Evolutionary conservation across 2,888 invertebrate genomes (phyloP).

Genomic region (Gandaritis pyraliata): DNA sequence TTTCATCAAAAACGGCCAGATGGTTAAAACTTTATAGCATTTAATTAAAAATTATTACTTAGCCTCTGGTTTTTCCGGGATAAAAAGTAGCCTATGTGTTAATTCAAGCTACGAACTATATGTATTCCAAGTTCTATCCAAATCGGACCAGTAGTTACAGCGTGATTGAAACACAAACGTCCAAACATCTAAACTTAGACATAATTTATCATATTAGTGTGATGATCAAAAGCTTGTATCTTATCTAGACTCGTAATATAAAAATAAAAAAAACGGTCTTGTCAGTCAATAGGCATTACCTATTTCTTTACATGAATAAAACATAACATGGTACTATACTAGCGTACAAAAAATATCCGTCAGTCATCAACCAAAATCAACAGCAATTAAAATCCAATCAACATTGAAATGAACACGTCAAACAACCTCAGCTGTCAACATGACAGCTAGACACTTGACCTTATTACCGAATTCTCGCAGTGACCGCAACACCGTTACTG

Average conservation of each 20-base stretch:
- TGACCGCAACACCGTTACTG: slow-evolving; percentile 50
- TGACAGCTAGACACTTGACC: slow-evolving; percentile 40
- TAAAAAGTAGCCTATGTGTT: no score
- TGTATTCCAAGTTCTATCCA: no score
- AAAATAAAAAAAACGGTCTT: no score
- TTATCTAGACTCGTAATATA: no score
- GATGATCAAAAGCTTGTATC: no score
- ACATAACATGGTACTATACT: not conserved
- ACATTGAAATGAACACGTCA: slow-evolving; percentile 18
- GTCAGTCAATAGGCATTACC: no score
- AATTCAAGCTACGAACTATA: no score
- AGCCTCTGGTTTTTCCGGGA: no score
- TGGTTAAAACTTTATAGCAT: not conserved
- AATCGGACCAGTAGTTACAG: no score
- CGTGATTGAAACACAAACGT: no score
- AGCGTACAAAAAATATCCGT: not conserved
- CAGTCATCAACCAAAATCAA: not conserved
- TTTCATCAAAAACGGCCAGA: not conserved
- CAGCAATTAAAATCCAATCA: slow-evolving; percentile 22
- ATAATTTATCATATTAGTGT: no score
- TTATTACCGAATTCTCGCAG: slow-evolving; percentile 40
- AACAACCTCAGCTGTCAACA: slow-evolving; percentile 18
- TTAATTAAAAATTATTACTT: not conserved
- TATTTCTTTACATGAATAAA: not conserved
- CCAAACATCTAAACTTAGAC: no score